These are phyloP conservation scores for Willisornis vidua DNA, from an alignment of 2,113 vertebrate species.

Conservation along the genomic window DNA sequence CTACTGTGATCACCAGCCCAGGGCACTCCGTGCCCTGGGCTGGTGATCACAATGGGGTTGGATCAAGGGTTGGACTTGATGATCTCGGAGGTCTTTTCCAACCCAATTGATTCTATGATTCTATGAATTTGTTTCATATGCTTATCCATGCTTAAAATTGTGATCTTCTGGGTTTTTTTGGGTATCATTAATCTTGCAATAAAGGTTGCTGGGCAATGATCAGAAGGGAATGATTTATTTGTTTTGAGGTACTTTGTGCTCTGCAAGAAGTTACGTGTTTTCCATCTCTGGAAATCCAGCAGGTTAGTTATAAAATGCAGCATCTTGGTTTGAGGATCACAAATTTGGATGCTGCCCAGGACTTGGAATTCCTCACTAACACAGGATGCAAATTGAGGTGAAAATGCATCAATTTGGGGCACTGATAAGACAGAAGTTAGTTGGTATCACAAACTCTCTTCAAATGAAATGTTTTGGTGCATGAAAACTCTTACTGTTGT, in stretches of 20 bases:
- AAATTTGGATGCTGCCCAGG: neutral
- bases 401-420: neutral
- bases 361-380: neutral
- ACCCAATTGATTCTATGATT: no score
- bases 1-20: no score
- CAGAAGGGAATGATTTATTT: neutral
- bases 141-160: neutral
- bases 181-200: neutral
- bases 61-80: no score
- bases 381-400: neutral
- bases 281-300: neutral
- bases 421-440: neutral
- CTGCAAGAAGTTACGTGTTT: neutral
- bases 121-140: neutral
- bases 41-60: no score
- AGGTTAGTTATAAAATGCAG: neutral
- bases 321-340: neutral
- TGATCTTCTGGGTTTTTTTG: neutral
- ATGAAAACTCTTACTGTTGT: neutral
- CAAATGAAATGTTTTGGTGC: neutral
- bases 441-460: neutral
- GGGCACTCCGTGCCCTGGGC: no score
- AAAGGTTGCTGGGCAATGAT: neutral
- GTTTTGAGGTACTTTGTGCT: neutral
- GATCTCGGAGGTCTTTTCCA: no score